Conservation (phyloP, 2,113 vertebrate genomes). For the Hyperoodon ampullatus region DNA sequence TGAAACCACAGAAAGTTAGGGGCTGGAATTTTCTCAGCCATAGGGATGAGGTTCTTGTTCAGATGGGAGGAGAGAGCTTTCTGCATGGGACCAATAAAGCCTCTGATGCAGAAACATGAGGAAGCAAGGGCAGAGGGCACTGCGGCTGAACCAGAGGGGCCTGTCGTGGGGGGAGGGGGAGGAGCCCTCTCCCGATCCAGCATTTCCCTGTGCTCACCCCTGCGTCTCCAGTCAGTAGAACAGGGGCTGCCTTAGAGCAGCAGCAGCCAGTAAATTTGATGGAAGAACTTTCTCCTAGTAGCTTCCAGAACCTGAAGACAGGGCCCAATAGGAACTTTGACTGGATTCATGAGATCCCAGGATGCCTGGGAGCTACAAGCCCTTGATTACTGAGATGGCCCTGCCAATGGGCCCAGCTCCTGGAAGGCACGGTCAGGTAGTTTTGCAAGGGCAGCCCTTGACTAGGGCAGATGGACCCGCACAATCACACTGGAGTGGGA, state of each 20-base stretch:
- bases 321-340: neutral
- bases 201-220: rapidly evolving
- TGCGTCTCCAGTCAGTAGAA: neutral
- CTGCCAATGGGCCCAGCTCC: neutral
- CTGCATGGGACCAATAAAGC: neutral
- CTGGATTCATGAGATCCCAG: neutral
- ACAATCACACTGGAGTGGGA: slow-evolving; percentile 63
- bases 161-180: rapidly evolving
- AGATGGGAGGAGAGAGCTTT: neutral
- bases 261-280: neutral
- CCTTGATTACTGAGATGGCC: neutral
- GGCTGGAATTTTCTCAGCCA: neutral
- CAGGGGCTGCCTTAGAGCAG: neutral
- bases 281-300: neutral
- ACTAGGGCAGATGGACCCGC: neutral
- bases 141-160: neutral
- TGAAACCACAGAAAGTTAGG: neutral
- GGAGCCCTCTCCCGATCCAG: neutral
- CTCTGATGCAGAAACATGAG: neutral
- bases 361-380: neutral
- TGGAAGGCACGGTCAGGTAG: neutral
- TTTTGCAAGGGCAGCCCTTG: neutral
- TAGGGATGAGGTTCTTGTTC: neutral
- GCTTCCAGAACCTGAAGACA: neutral
- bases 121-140: neutral